Conservation (phyloP, 2,797 vertebrate genomes). For the Sebastiscus tertius region DNA sequence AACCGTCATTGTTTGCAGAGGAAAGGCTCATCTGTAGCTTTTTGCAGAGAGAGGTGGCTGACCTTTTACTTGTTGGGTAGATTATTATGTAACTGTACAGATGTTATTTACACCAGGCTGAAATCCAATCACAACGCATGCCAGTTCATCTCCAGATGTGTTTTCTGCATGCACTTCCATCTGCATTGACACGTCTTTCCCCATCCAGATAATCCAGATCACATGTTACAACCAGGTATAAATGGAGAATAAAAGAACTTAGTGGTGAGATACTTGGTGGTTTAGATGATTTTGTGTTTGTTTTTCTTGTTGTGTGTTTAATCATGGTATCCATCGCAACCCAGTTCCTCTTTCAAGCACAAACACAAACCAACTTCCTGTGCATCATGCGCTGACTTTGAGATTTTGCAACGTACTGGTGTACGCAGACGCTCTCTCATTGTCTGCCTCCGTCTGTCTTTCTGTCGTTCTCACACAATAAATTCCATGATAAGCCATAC, state of each 20-base stretch:
- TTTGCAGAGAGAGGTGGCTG: neutral
- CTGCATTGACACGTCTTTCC: neutral
- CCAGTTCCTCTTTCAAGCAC: constrained; percentile 28
- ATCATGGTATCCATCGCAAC: neutral
- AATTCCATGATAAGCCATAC: constrained; percentile 17
- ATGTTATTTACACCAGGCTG: neutral
- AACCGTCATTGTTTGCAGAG: neutral
- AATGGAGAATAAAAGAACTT: neutral
- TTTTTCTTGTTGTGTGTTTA: neutral
- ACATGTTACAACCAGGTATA: neutral
- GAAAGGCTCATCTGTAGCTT: neutral
- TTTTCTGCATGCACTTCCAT: neutral
- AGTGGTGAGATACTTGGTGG: neutral
- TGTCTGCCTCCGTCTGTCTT: constrained; percentile 32
- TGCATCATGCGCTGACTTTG: constrained; percentile 29
- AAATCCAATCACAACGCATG: neutral
- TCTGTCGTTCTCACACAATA: constrained; percentile 26
- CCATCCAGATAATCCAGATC: neutral
- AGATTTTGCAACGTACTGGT: constrained; percentile 18
- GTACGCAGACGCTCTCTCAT: constrained; percentile 39
- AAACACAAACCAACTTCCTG: constrained; percentile 36
- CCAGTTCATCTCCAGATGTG: neutral
- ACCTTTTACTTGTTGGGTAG: neutral
- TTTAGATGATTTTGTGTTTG: neutral
- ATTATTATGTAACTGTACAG: neutral